These are phyloP conservation scores for Ctena decussata DNA, from an alignment of 2,888 invertebrate species.

Conservation along the genomic window DNA sequence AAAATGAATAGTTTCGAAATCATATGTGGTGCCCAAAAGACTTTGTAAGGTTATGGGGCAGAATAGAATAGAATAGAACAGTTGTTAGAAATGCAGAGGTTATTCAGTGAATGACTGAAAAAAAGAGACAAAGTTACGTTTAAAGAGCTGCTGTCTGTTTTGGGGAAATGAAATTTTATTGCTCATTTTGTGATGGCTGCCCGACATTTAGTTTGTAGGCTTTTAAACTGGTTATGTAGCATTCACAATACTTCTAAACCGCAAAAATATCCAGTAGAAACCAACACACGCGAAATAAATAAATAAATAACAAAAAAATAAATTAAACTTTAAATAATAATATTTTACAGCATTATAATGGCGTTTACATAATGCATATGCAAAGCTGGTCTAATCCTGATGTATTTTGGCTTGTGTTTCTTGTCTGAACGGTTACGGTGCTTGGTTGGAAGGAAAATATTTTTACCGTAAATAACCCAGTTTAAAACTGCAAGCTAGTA, in stretches of 20 bases:
- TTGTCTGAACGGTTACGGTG: background rate
- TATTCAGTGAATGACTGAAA: too few species aligned
- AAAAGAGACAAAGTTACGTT: too few species aligned
- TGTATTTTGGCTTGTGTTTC: background rate
- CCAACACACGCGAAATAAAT: too few species aligned
- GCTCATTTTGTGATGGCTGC: background rate
- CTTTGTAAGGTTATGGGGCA: too few species aligned
- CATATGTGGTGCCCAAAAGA: too few species aligned
- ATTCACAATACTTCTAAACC: background rate
- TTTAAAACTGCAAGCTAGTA: background rate
- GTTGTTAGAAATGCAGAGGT: too few species aligned
- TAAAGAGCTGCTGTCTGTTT: too few species aligned
- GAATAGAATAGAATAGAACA: too few species aligned
- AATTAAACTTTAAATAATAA: background rate
- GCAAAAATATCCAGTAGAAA: background rate
- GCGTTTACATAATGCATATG: background rate
- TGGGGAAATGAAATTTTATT: background rate
- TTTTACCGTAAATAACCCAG: background rate
- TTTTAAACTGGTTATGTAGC: background rate
- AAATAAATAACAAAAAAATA: too few species aligned
- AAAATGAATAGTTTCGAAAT: too few species aligned
- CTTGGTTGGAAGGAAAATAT: background rate
- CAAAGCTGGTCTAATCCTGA: background rate
- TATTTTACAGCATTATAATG: background rate
- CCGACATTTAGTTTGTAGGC: background rate